Evolutionary conservation across 2,888 invertebrate species (phyloP).

Genomic region (Quadriops clusia): DNA sequence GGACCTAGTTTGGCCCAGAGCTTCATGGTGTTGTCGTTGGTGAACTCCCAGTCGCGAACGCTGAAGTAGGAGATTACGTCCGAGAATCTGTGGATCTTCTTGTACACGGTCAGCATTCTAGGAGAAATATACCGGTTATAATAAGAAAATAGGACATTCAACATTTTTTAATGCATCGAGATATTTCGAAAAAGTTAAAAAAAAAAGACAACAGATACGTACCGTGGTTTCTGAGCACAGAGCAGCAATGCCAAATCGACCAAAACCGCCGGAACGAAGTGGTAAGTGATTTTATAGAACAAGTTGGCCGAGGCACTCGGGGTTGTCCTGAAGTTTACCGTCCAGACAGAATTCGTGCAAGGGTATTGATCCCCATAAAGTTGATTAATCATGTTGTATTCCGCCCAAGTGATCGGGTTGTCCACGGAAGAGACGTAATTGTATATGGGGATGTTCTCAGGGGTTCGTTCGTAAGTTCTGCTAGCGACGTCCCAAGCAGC

Average conservation of each 20-base stretch:
- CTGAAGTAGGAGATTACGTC: slow-evolving; percentile 64
- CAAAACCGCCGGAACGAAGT: slow-evolving; percentile 22
- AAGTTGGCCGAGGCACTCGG: slow-evolving; percentile 28
- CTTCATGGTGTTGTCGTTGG: slow-evolving; percentile 47
- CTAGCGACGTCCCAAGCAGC: slow-evolving; percentile 60
- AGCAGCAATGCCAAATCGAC: slow-evolving; percentile 18
- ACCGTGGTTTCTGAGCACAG: slow-evolving; percentile 22
- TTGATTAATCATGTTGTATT: slow-evolving; percentile 36
- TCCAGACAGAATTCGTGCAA: slow-evolving; percentile 43
- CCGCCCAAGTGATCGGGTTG: slow-evolving; percentile 48
- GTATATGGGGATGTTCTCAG: slow-evolving; percentile 37
- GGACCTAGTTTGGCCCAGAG: slow-evolving; percentile 45
- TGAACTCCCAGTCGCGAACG: slow-evolving; percentile 58
- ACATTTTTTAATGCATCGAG: slow-evolving; percentile 21
- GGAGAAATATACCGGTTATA: slow-evolving; percentile 12
- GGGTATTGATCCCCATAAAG: slow-evolving; percentile 43
- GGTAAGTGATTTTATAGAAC: slow-evolving; percentile 34
- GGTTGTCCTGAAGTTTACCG: slow-evolving; percentile 17
- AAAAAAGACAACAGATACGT: slow-evolving; percentile 11
- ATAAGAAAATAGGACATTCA: slow-evolving; percentile 1
- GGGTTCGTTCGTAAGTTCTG: slow-evolving; percentile 14
- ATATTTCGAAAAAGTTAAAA: not conserved
- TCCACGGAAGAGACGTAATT: slow-evolving; percentile 47
- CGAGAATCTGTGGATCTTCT: slow-evolving; percentile 65
- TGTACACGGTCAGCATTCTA: slow-evolving; percentile 66